Base-by-base conservation (phyloP, 1,140 invertebrate genomes). In the Zaprionus capensis region DNA sequence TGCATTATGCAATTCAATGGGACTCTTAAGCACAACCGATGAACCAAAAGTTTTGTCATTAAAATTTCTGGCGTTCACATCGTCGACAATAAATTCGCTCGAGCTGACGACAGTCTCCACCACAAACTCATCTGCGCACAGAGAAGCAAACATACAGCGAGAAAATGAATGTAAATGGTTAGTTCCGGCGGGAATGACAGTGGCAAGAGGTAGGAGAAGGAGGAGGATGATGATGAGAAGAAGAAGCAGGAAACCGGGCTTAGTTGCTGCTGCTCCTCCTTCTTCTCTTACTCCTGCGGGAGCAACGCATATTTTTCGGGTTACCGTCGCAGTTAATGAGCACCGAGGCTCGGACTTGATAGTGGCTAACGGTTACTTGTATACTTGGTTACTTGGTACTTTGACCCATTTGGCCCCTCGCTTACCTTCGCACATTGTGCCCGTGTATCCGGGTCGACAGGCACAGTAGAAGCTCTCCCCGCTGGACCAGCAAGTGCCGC, bases 381-480 rank as follows among this genome's bases (percentile, higher is more conserved):
- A 7, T 20, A 49, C 44, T 49, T 22, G 46, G 20, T n/a, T 46
- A 46, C 41, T n/a, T 17, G 15, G 38, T 41, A 34, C 11, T 12
- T 14, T 22, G 36, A 28, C 17, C 26, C 15, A 86, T 44, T 15
- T n/a, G 5, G 5, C 15, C 41, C 5, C 6, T 44, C 6, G 41
- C 82, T 93, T 92, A 95, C 95, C 95, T 94, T 97, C 95, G 90
- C 96, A 97, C 71, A 95, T 94, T 91, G 95, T 95, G n/a, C 96
- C 96, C 11, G 95, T 96, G 80, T 95, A 96, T 6, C 96, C 96
- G 0, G 96, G 95, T 44, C 94, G 93, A 80, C 96, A 96, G 53
- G 95, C 95, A 86, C 96, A 96, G 92, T 95, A 96, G 92, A 95
- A 96, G 9, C 95, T 95, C 78, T 96, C 95, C n/a, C 95, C 94